phyloP scores from a whole-genome alignment of 2,797 vertebrate species.

The Xiphophorus birchmanni region DNA sequence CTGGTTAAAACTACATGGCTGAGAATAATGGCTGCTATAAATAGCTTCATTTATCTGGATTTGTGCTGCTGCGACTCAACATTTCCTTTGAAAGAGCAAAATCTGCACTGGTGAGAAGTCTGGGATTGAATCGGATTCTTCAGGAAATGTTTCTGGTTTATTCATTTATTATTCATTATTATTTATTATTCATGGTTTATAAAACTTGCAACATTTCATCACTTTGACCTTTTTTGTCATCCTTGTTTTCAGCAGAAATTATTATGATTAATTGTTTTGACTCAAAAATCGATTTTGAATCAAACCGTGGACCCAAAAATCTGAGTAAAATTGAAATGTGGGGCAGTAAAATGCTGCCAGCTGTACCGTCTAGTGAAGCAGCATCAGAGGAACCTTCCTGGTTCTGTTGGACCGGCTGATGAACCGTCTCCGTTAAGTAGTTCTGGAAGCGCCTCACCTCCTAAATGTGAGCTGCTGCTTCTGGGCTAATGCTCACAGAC shows the following conservation, averaged over 20 bases:
- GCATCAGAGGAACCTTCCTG: not conserved
- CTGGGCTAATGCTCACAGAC: slow-evolving; percentile 2
- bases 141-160: not conserved
- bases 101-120: not conserved
- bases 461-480: slow-evolving; percentile 60
- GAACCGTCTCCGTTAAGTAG: slow-evolving; percentile 26
- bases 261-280: not conserved
- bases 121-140: not conserved
- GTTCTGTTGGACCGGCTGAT: no score
- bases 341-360: no score
- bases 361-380: no score
- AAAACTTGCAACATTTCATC: not conserved
- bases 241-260: not conserved
- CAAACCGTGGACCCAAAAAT: no score
- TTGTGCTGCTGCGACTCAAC: slow-evolving; percentile 16
- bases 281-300: not conserved
- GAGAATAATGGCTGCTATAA: slow-evolving; percentile 39
- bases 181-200: no score
- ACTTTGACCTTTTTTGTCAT: not conserved
- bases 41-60: slow-evolving; percentile 34
- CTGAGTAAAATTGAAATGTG: no score
- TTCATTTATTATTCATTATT: not conserved
- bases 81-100: not conserved
- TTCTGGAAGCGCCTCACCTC: slow-evolving; percentile 52
- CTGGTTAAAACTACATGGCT: slow-evolving; percentile 18